phyloP scores from a whole-genome alignment of 1,140 invertebrate species.

The Aphelinus certus region DNA sequence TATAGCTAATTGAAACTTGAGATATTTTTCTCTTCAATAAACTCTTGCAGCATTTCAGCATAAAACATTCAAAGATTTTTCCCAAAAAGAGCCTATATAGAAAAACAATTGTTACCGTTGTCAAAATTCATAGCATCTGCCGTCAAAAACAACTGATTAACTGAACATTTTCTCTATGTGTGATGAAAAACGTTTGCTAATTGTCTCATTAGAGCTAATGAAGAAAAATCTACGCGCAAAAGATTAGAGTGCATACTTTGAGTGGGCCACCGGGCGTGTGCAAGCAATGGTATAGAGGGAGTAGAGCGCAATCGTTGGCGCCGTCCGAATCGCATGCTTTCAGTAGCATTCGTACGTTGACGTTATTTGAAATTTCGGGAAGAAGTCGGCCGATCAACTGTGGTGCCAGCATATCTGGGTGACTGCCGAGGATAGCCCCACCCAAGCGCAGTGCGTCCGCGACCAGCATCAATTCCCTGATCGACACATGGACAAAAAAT shows the following conservation, averaged over 20 bases:
- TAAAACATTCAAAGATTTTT: too few species aligned
- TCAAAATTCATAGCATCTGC: neutral
- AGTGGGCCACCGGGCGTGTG: slow-evolving; percentile 97
- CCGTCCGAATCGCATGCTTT: slow-evolving; percentile 90
- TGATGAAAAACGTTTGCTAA: too few species aligned
- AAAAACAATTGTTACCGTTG: neutral
- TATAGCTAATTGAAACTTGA: too few species aligned
- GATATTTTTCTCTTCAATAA: too few species aligned
- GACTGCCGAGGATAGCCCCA: slow-evolving; percentile 87
- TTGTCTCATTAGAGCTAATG: neutral
- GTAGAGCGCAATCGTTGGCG: slow-evolving; percentile 85
- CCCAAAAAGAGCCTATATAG: too few species aligned
- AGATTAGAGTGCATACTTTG: slow-evolving; percentile 72
- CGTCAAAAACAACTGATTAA: too few species aligned
- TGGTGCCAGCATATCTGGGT: slow-evolving; percentile 95
- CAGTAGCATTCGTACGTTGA: slow-evolving; percentile 86
- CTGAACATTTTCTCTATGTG: too few species aligned
- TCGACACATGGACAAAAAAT: too few species aligned
- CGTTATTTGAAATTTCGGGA: slow-evolving; percentile 88
- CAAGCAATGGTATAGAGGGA: slow-evolving; percentile 94
- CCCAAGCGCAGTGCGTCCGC: slow-evolving; percentile 93
- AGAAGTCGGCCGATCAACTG: slow-evolving; percentile 92
- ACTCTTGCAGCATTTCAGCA: too few species aligned
- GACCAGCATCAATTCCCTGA: slow-evolving; percentile 90
- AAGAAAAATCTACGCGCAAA: slow-evolving; percentile 22